A percentile compares a stretch with the other conserved stretches of the same genome.
Conservation (phyloP, 2,113 vertebrate genomes). For the Clarias batrachus region DNA sequence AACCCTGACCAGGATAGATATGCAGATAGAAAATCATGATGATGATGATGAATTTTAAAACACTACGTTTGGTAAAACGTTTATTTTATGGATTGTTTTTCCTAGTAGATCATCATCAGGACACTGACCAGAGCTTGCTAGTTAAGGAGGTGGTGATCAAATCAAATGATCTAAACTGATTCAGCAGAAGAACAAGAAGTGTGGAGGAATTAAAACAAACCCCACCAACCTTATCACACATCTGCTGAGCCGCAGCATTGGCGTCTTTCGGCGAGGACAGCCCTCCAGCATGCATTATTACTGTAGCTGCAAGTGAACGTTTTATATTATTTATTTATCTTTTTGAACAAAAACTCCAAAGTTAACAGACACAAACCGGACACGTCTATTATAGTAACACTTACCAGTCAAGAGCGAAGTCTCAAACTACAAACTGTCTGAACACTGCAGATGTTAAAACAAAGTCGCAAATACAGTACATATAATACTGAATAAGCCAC, state of each 20-base stretch:
- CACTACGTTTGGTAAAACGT: no score
- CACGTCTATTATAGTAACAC: no score
- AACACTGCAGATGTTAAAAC: no score
- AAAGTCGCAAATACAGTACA: no score
- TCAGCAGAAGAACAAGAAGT: background rate
- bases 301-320: background rate
- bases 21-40: no score
- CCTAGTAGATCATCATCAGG: background rate
- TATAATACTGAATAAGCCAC: no score
- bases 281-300: conserved; percentile 66
- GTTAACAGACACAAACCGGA: no score
- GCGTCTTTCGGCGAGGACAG: conserved; percentile 44
- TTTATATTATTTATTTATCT: no score
- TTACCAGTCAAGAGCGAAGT: no score
- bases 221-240: conserved; percentile 63
- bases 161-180: background rate
- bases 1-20: no score
- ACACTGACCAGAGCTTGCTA: background rate
- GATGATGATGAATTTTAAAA: background rate
- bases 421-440: no score
- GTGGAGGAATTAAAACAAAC: background rate
- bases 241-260: conserved; percentile 42
- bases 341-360: no score
- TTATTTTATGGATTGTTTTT: background rate
- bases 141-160: background rate